These are phyloP conservation scores for Drosophila subsilvestris DNA, from an alignment of 2,888 invertebrate genomes.

Conservation along the genomic window DNA sequence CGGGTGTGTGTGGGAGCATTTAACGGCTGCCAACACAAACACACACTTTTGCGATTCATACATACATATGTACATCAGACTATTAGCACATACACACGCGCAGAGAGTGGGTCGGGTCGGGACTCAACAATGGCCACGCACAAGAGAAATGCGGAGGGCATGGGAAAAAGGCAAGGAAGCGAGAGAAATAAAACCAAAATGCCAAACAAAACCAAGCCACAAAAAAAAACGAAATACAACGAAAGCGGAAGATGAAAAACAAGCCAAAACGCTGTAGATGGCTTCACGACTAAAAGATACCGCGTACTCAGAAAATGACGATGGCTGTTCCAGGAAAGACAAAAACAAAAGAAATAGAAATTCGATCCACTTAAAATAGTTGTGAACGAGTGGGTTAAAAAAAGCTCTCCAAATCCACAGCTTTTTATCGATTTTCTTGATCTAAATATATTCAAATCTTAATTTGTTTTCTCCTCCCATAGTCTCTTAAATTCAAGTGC, in stretches of 20 bases:
- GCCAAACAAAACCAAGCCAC: slow-evolving; percentile 60
- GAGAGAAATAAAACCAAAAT: slow-evolving; percentile 67
- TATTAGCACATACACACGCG: slow-evolving; percentile 34
- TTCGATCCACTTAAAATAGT: background rate
- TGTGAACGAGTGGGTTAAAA: background rate
- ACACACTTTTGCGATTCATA: slow-evolving; percentile 22
- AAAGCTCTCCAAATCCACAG: background rate
- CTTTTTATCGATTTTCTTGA: background rate
- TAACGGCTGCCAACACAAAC: slow-evolving; percentile 46
- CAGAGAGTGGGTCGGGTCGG: slow-evolving; percentile 4
- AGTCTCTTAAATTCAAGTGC: no score
- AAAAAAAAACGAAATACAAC: slow-evolving; percentile 32
- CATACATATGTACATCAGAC: slow-evolving; percentile 23
- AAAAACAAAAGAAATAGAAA: background rate
- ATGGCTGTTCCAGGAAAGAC: background rate
- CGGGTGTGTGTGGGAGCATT: slow-evolving; percentile 30
- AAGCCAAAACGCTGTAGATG: slow-evolving; percentile 1
- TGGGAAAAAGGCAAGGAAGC: slow-evolving; percentile 44
- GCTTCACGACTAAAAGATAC: background rate
- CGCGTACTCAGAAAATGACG: background rate
- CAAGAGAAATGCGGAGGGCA: slow-evolving; percentile 39
- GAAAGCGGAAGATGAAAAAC: slow-evolving; percentile 12
- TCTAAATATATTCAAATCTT: no score
- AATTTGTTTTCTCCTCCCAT: no score
- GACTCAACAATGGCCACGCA: slow-evolving; percentile 54